Evolutionary conservation across 1,140 invertebrate species (phyloP), one percentile per base, ranked within the genome.

Genomic region (Drosophila neocordata): DNA sequence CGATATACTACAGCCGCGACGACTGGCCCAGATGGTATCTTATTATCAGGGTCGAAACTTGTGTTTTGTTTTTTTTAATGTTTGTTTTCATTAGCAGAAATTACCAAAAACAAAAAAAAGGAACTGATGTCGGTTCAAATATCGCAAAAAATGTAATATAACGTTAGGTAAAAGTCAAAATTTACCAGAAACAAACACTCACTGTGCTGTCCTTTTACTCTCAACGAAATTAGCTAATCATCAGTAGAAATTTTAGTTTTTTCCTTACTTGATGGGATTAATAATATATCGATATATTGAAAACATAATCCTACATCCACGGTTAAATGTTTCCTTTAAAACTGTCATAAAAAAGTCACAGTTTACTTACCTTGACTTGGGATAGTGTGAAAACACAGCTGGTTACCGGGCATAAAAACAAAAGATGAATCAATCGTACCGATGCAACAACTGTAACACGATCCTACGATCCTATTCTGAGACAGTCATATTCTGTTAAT

Each of bases 301-400:
- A n/a, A n/a, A n/a, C 7, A 31, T 31, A 24, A 24, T 24, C 22
- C 4, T 24, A 6, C 4, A 6, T 7, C 6, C 5, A 31, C 7
- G 27, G 7, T 31, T 7, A 1, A 6, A 31, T 31, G 27, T 1
- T 31, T 31, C 1, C 27, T 31, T 31, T 4, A 38, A 20, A 48
- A 48, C 41, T 48, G 18, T 48, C 15, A 20, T 48, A 6, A 3
- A 31, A 6, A 34, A 27, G 53, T 56, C 8, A 55, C 5, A 55
- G 9, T 15, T 61, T 75, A 57, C 51, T 72, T 75, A 61, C 71
- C 72, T 75, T 75, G 72, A 62, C 57, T 68, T 69, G 64, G 57
- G 71, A 55, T 31, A 61, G 79, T 69, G 81, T 77, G 66, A 84
- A 85, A 69, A 84, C 70, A 72, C 83, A 87, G 79, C 83, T 87